Percentiles rank a stretch among this genome's conserved stretches.
Conservation (phyloP, 2,113 vertebrate species). For the Hylia prasina region DNA sequence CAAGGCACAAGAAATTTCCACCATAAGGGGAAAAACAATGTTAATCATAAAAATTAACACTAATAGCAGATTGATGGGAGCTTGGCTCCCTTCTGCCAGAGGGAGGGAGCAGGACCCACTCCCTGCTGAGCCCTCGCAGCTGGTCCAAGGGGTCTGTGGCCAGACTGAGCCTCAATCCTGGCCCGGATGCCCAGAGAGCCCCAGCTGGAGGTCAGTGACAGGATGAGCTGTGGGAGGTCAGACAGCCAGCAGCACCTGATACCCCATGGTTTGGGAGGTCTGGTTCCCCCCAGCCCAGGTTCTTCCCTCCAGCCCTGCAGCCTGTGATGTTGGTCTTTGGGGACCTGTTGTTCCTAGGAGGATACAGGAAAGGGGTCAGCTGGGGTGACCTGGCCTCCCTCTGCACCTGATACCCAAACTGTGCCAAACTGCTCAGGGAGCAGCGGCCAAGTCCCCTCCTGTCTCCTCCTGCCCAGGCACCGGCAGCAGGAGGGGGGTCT, state of each 20-base stretch:
- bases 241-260: not conserved
- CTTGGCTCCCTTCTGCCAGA: not conserved
- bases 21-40: constrained; percentile 31
- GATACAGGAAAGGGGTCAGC: not conserved
- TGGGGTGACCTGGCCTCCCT: not conserved
- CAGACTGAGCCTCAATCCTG: not conserved
- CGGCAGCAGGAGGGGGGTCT: rapidly evolving
- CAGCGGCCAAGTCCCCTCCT: not conserved
- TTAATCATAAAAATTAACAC: constrained; percentile 26
- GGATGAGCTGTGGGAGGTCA: rapidly evolving
- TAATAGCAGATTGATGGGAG: not conserved
- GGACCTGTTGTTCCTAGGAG: rapidly evolving
- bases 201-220: not conserved
- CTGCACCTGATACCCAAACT: not conserved
- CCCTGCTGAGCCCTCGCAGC: not conserved
- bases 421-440: rapidly evolving
- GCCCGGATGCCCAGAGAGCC: not conserved
- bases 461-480: not conserved
- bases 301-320: not conserved
- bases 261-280: rapidly evolving
- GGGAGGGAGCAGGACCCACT: not conserved
- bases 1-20: constrained; percentile 54
- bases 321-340: not conserved
- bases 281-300: not conserved
- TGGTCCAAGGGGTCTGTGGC: rapidly evolving